Conservation (phyloP, 2,888 invertebrate species). For the Sinotaia quadrata region DNA sequence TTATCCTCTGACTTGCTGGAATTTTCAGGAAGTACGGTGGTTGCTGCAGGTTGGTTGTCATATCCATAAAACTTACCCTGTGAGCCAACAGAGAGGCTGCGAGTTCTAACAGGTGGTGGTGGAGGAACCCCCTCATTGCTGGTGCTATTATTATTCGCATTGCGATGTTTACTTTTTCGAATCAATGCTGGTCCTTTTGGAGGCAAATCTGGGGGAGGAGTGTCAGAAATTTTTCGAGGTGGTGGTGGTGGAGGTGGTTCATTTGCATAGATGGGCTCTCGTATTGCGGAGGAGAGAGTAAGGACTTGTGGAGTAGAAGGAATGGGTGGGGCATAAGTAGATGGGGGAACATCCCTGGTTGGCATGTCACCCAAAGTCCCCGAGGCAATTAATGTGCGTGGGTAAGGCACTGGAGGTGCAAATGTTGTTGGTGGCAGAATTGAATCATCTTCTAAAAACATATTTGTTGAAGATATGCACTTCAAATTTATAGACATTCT, state of each 20-base stretch:
- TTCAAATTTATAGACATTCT: too few species aligned
- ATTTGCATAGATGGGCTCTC: slow-evolving; percentile 59
- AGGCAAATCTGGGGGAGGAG: slow-evolving; percentile 60
- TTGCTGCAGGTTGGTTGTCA: slow-evolving; percentile 27
- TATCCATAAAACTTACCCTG: slow-evolving; percentile 25
- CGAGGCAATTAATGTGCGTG: slow-evolving; percentile 7
- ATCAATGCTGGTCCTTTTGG: slow-evolving; percentile 62
- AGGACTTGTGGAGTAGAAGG: background rate
- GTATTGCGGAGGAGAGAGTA: background rate
- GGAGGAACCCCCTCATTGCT: slow-evolving; percentile 21
- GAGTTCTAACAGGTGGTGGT: slow-evolving; percentile 29
- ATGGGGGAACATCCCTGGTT: background rate
- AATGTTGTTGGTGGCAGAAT: slow-evolving; percentile 17
- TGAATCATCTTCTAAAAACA: slow-evolving; percentile 2
- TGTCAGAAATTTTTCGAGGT: slow-evolving; percentile 35
- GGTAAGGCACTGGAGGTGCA: slow-evolving; percentile 26
- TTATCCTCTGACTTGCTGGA: slow-evolving; percentile 28
- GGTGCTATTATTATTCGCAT: slow-evolving; percentile 10
- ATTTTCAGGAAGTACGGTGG: background rate
- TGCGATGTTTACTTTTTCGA: slow-evolving; percentile 38
- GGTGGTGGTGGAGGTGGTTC: slow-evolving; percentile 32
- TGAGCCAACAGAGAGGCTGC: slow-evolving; percentile 37
- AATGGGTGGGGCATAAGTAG: background rate
- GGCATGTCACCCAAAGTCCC: background rate
- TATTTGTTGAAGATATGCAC: too few species aligned